Evolutionary conservation across 2,113 vertebrate genomes (phyloP).

Genomic region (Pantherophis guttatus): DNA sequence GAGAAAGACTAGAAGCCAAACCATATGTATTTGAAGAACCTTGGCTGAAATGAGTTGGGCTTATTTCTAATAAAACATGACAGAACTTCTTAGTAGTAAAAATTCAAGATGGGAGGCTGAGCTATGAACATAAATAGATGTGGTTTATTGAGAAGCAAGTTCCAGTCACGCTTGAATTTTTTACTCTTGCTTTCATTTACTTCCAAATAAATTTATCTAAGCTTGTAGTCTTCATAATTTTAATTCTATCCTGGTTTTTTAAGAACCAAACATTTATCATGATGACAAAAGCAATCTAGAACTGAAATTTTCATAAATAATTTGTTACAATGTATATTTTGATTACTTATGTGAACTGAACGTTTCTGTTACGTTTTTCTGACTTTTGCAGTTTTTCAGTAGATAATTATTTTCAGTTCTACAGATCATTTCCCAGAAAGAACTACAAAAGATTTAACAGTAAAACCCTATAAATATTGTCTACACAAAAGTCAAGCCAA

Average conservation of each 20-base stretch:
- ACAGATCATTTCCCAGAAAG: constrained; percentile 58
- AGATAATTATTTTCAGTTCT: constrained; percentile 58
- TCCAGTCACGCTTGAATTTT: background rate
- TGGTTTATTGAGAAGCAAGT: background rate
- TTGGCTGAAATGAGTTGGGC: background rate
- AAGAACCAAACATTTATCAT: background rate
- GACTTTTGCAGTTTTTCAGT: constrained; percentile 50
- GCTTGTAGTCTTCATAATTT: background rate
- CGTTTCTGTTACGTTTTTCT: constrained; percentile 28
- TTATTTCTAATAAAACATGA: background rate
- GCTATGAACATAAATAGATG: background rate
- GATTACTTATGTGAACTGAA: constrained; percentile 25
- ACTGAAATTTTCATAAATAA: constrained; percentile 31
- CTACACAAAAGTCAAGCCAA: background rate
- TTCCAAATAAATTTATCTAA: background rate
- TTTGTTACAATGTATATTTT: constrained; percentile 20
- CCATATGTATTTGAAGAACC: background rate
- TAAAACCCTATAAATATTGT: background rate
- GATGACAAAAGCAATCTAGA: constrained; percentile 1
- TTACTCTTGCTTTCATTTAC: background rate
- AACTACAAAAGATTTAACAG: constrained; percentile 53
- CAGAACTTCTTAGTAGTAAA: background rate
- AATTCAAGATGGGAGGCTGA: background rate
- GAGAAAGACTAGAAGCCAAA: background rate
- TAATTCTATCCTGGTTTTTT: background rate